phyloP scores from a whole-genome alignment of 2,888 invertebrate species.

The Shargacucullia verbasci region DNA sequence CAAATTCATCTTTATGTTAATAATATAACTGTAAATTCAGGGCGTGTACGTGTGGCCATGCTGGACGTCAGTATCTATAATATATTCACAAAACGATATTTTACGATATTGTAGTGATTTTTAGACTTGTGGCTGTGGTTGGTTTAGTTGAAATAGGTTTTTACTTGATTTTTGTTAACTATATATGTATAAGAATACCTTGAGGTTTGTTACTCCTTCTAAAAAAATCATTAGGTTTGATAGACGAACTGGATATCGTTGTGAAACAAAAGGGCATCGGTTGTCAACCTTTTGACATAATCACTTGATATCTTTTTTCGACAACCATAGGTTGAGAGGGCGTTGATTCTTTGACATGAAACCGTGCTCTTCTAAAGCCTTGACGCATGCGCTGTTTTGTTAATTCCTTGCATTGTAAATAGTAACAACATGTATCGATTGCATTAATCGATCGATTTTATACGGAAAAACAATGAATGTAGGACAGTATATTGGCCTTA shows the following conservation, averaged over 20 bases:
- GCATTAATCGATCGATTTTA: conserved; percentile 46
- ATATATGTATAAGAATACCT: background rate
- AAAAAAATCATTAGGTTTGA: no score
- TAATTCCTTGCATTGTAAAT: conserved; percentile 24
- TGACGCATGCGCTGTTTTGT: conserved; percentile 15
- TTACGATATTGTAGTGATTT: conserved; percentile 33
- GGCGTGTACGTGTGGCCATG: conserved; percentile 9
- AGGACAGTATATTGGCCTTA: conserved; percentile 48
- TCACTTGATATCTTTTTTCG: no score
- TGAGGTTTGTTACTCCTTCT: no score
- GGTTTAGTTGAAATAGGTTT: conserved; percentile 11
- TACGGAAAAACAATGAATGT: conserved; percentile 51
- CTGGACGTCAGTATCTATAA: conserved; percentile 17
- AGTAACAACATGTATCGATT: conserved; percentile 38
- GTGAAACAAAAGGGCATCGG: no score
- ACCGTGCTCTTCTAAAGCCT: no score
- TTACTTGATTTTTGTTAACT: background rate
- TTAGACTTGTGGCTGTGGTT: conserved; percentile 23
- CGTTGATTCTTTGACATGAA: no score
- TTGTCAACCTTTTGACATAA: no score
- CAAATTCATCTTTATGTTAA: conserved; percentile 48
- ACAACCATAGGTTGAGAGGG: no score
- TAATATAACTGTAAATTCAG: conserved; percentile 42
- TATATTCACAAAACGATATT: conserved; percentile 39
- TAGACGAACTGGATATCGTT: no score